A percentile compares a stretch with the other conserved stretches of the same genome.
These are phyloP conservation scores for Antidorcas marsupialis DNA, from an alignment of 2,113 vertebrate genomes.

Conservation along the genomic window DNA sequence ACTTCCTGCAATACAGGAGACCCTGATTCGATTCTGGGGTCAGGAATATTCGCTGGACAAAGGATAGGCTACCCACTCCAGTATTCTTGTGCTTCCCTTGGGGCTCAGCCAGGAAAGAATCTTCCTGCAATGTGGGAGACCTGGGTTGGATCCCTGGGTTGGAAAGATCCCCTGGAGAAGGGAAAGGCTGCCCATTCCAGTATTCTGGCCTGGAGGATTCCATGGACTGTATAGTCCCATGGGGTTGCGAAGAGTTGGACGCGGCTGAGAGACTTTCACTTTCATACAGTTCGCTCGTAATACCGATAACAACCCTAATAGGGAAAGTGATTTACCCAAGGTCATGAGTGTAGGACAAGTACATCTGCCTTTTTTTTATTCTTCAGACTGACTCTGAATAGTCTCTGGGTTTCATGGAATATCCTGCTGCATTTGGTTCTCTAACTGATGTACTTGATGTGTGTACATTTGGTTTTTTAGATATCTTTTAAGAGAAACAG, in stretches of 20 bases:
- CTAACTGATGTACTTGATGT: background rate
- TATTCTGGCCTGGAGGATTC: background rate
- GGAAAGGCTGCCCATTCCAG: background rate
- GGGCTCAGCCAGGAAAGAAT: background rate
- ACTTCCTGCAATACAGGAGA: background rate
- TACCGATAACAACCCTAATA: background rate
- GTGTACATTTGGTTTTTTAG: background rate
- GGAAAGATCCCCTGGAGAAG: background rate
- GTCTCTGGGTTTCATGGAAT: background rate
- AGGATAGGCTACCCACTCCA: background rate
- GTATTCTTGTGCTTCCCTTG: background rate
- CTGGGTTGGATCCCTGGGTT: background rate
- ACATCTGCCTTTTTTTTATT: background rate
- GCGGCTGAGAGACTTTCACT: background rate
- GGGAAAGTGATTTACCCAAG: background rate
- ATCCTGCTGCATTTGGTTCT: background rate
- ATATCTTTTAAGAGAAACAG: background rate
- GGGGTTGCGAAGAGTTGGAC: background rate
- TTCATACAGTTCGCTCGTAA: background rate
- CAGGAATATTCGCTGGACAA: background rate
- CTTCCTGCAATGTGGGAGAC: background rate
- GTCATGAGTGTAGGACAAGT: background rate
- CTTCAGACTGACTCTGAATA: background rate
- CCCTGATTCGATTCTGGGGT: background rate
- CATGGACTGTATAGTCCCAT: background rate